Conservation (phyloP, 1,140 invertebrate genomes). For the Geopemphigus sp. region DNA sequence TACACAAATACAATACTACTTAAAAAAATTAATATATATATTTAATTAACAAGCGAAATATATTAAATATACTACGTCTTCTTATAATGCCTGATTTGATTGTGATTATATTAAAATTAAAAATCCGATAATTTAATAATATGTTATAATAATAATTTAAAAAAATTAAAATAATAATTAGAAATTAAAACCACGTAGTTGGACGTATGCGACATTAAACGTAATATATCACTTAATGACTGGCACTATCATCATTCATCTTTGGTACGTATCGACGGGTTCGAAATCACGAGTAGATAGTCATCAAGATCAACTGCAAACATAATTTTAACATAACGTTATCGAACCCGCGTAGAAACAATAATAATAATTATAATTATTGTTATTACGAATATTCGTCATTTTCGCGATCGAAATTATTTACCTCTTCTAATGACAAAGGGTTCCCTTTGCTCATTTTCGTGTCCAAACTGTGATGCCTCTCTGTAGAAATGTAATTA, state of each 20-base stretch:
- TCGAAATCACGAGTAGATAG: slow-evolving; percentile 54
- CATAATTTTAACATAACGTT: slow-evolving; percentile 7
- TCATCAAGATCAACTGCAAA: slow-evolving; percentile 54
- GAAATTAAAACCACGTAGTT: neutral
- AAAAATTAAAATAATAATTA: neutral
- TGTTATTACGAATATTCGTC: neutral
- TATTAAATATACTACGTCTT: neutral
- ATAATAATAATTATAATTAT: neutral
- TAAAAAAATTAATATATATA: neutral
- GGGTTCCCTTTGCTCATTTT: slow-evolving; percentile 70
- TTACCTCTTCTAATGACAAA: slow-evolving; percentile 72
- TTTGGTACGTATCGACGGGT: slow-evolving; percentile 23
- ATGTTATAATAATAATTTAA: neutral
- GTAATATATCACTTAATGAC: slow-evolving; percentile 16
- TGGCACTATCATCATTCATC: slow-evolving; percentile 36
- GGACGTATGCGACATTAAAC: neutral
- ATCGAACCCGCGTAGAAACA: no score
- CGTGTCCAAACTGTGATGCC: slow-evolving; percentile 69
- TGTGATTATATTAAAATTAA: slow-evolving; percentile 36
- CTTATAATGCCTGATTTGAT: slow-evolving; percentile 33
- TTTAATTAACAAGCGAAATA: neutral
- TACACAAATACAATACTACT: slow-evolving; percentile 11
- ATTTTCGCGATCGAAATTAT: neutral
- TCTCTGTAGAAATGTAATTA: slow-evolving; percentile 60
- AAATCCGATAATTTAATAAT: slow-evolving; percentile 7